These are phyloP conservation scores for Morus bassanus DNA, from an alignment of 2,797 vertebrate genomes.

Conservation along the genomic window DNA sequence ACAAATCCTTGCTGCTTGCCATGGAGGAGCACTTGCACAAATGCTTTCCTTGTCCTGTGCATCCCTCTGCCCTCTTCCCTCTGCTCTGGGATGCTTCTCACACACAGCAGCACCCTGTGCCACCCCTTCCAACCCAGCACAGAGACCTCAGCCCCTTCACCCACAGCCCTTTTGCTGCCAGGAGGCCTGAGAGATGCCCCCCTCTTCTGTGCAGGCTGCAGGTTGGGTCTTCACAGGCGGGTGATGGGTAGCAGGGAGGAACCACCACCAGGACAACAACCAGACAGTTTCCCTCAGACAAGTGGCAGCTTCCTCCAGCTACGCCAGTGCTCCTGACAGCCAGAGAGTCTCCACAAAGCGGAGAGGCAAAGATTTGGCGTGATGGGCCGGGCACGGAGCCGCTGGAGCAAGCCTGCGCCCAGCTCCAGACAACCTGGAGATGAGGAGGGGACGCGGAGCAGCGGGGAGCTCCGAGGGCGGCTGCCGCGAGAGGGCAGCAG, in stretches of 20 bases:
- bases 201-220: fast-evolving
- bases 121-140: not conserved
- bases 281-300: not conserved
- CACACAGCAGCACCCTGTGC: no score
- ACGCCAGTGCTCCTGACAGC: not conserved
- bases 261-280: not conserved
- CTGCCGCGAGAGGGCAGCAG: conserved; percentile 7
- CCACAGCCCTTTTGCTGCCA: not conserved
- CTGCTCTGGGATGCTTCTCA: not conserved
- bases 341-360: not conserved
- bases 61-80: not conserved
- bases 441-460: not conserved
- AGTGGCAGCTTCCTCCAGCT: not conserved
- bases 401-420: not conserved
- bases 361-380: fast-evolving
- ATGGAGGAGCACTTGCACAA: not conserved
- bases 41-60: not conserved
- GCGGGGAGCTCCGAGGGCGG: not conserved
- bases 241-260: not conserved
- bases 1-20: not conserved
- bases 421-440: not conserved
- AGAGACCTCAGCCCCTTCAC: not conserved
- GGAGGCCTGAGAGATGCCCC: not conserved
- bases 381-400: not conserved
- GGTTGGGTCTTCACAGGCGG: not conserved